Base-by-base conservation (phyloP, 2,888 invertebrate species). In the Drosophila fulvimacula region DNA sequence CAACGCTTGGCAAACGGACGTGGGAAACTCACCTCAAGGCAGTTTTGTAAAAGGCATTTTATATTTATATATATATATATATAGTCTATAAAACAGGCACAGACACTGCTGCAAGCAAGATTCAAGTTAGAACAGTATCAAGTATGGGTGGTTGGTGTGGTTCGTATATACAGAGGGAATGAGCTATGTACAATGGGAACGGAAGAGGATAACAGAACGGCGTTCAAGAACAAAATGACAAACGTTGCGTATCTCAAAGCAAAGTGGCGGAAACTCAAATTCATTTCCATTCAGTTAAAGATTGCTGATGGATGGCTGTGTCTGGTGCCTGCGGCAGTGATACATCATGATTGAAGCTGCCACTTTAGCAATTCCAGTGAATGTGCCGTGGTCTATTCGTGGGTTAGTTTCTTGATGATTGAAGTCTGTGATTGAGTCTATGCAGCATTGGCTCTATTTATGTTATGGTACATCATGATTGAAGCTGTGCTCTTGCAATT, bases 21-120 rank as follows among this genome's bases (percentile, higher is more conserved):
- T 10, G 17, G 39, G 10, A 27, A 59, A 83, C 83, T 79, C 83
- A 80, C 79, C 82, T 44, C 36, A 11, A 32, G 24, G 49, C 57
- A 65, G 60, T 24, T 58, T 36, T 52, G 36, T 38, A 27, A 68
- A 77, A 42, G 21, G 73, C 81, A 65, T 73, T 64, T 44, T 52
- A 48, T 46, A 19, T 9, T 10, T 32, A 19, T 7, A 3, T 19
- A 42, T 19, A 30, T 55, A 53, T 52, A 41, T 27, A 27, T 27
- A 6, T n/a, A n/a, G 41, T 30, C 30, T 44, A 42, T 24, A 7
- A 3, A 15, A 27, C 30, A 1, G 15, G 15, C 38, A 62, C 27
- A 51, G 57, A 19, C 24, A 57, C 36, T 27, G 46, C 57, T 57
- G 57, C 3, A 57, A 57, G 57, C 57, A 57, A 57, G 15, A 15